These are phyloP conservation scores for Lethocerus indicus DNA, from an alignment of 1,140 invertebrate species.

Conservation along the genomic window DNA sequence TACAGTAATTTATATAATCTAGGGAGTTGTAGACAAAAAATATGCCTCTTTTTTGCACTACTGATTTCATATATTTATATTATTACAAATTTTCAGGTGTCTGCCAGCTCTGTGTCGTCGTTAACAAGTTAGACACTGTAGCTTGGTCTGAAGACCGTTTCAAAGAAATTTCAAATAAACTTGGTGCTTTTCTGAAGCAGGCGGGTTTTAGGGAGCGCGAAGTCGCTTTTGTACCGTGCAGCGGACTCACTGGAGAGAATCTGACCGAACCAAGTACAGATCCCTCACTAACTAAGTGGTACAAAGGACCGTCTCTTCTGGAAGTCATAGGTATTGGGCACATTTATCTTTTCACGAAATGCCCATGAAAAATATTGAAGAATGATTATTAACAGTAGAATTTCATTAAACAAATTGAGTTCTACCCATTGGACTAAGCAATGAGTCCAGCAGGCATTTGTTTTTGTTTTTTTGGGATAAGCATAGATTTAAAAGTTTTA, in stretches of 20 bases:
- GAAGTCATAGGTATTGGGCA: constrained; percentile 53
- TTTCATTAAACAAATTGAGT: no score
- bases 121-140: constrained; percentile 74
- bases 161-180: constrained; percentile 67
- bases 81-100: constrained; percentile 54
- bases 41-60: no score
- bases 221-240: constrained; percentile 86
- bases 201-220: constrained; percentile 84
- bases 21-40: no score
- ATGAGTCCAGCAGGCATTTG: no score
- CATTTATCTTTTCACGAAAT: background rate
- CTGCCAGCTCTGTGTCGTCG: constrained; percentile 63
- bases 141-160: constrained; percentile 67
- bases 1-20: no score
- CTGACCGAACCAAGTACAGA: constrained; percentile 51
- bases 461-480: no score
- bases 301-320: constrained; percentile 62
- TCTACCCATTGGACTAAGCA: no score
- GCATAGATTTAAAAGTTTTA: no score
- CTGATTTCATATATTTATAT: no score
- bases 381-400: no score
- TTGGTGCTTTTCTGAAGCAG: constrained; percentile 81
- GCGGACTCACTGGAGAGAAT: constrained; percentile 88
- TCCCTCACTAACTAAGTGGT: constrained; percentile 58
- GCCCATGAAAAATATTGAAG: no score